Percentiles rank a stretch among this genome's conserved stretches.
Conservation (phyloP, 2,113 vertebrate species). For the Sebastes schlegelii region DNA sequence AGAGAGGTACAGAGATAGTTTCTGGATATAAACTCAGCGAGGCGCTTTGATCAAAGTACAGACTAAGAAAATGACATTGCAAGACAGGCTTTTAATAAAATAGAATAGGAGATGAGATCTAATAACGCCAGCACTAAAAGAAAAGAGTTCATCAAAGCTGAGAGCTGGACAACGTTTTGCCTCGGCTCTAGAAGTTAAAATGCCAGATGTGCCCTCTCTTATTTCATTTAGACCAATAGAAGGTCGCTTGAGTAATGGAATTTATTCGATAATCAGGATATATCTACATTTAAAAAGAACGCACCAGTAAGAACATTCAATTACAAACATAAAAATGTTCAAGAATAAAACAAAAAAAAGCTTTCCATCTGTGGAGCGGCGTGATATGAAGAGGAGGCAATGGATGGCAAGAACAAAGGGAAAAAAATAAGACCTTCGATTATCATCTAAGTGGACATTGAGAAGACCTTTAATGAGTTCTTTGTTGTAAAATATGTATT, state of each 20-base stretch:
- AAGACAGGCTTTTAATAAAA: slow-evolving; percentile 32
- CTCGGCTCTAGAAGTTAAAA: not conserved
- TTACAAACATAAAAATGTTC: slow-evolving; percentile 1
- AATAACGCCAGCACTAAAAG: slow-evolving; percentile 11
- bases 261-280: slow-evolving; percentile 10
- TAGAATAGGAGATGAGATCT: slow-evolving; percentile 20
- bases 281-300: slow-evolving; percentile 20
- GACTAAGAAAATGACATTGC: slow-evolving; percentile 1
- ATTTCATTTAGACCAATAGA: slow-evolving; percentile 18
- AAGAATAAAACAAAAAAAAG: slow-evolving; percentile 8
- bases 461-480: slow-evolving; percentile 5
- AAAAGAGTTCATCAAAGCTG: slow-evolving; percentile 38
- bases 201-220: not conserved
- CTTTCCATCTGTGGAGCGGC: not conserved
- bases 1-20: slow-evolving; percentile 14
- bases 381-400: slow-evolving; percentile 1
- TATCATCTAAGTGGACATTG: not conserved
- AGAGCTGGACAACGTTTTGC: slow-evolving; percentile 6
- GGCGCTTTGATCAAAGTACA: slow-evolving; percentile 14
- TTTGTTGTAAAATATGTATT: slow-evolving; percentile 18
- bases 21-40: slow-evolving; percentile 17
- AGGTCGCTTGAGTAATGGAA: not conserved
- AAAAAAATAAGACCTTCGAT: slow-evolving; percentile 6
- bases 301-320: not conserved
- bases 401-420: slow-evolving; percentile 1